Base-by-base conservation (phyloP, 1,140 invertebrate species). In the Panulirus ornatus region DNA sequence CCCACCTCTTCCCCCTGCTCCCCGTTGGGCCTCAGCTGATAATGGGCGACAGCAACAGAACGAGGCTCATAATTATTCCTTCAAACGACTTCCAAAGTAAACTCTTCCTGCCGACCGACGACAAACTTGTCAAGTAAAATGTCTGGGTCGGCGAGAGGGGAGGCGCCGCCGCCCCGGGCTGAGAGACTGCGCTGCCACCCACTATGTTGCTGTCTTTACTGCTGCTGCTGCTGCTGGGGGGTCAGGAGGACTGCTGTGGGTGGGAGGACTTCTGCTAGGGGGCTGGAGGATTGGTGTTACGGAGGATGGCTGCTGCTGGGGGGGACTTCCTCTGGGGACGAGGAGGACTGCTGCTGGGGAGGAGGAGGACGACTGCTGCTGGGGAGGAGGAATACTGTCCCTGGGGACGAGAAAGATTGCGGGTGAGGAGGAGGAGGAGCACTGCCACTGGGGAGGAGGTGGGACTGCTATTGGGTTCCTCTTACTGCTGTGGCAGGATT, bases 61-160 rank as follows among this genome's bases (percentile, higher is more conserved):
- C 44, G 34, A 34, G 63, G 42, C n/a, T 84, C 34, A 38, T 84
- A 42, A 84, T 84, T 84, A 84, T 84, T 70, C 58, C 58, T 66
- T 75, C 22, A 66, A 84, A 84, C 82, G 58, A 84, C 58, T 84
- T 84, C 63, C 58, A 84, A 40, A 75, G 40, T 44, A 75, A 84
- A 84, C 82, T 66, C 76, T 79, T 34, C 76, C 9, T 16, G 51
- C 2, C 58, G 58, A 30, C 58, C n/a, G 27, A 27, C 47, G 38
- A 81, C 51, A 81, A 54, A 58, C 27, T 81, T 54, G 51, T 54
- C 78, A 30, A 27, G 44, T 34, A 58, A 58, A 81, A 81, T 54
- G 58, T 63, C 47, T 34, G 42, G 47, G n/a, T 16, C 38, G 30
- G 58, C 34, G 47, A 30, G 36, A 42, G 44, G 51, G 30, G n/a